Conservation (phyloP, 2,888 invertebrate species). For the Scaptomyza polygonia region DNA sequence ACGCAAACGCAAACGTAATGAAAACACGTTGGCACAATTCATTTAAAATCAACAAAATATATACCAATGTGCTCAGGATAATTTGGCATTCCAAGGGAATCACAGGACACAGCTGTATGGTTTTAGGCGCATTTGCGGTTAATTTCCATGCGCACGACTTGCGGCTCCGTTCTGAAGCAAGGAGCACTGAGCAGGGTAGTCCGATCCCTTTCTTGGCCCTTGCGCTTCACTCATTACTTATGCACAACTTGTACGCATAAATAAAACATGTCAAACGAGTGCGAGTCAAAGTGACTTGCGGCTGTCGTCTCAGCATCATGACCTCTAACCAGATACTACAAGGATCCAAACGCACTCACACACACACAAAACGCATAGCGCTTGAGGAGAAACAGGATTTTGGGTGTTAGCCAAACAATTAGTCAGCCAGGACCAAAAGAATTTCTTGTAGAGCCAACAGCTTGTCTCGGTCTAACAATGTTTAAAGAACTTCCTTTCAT, state of each 20-base stretch:
- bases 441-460: neutral
- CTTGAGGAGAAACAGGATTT: conserved; percentile 2
- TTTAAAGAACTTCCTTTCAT: too few species aligned
- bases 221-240: conserved; percentile 66
- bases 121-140: conserved; percentile 65
- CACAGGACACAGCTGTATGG: conserved; percentile 46
- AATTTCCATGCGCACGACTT: conserved; percentile 65
- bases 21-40: conserved; percentile 67
- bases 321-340: conserved; percentile 2
- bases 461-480: too few species aligned
- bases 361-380: conserved; percentile 36
- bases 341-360: conserved; percentile 5
- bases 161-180: conserved; percentile 19
- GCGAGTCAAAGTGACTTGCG: conserved; percentile 49
- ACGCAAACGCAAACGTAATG: conserved; percentile 56
- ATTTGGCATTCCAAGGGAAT: conserved; percentile 43
- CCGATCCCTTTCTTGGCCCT: conserved; percentile 23
- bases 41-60: conserved; percentile 57
- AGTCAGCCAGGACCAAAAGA: conserved; percentile 9
- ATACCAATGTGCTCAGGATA: conserved; percentile 21
- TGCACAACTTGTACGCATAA: conserved; percentile 80
- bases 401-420: conserved; percentile 37
- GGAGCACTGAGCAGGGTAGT: too few species aligned
- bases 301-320: conserved; percentile 40
- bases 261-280: conserved; percentile 76